Evolutionary conservation across 2,888 invertebrate species (phyloP), one percentile per base, ranked within the genome.

Genomic region (Petrolisthes cinctipes): DNA sequence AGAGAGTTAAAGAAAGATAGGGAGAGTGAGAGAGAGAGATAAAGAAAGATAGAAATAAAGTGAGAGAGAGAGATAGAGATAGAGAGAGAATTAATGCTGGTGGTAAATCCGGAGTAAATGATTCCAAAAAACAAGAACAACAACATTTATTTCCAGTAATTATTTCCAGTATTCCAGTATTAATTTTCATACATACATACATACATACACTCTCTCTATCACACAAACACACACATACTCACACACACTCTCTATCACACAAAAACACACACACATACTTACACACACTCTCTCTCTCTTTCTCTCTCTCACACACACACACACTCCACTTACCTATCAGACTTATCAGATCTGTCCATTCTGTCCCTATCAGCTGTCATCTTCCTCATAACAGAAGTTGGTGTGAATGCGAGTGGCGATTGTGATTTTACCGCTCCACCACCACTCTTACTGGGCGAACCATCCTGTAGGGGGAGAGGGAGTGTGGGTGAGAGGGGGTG

Each of bases 351-450:
- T 37, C 83, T 81, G 4, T 89, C 89, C 20, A 78, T 71, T 4
- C 89, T 85, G 23, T 89, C 89, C 20, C 83, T 78, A 92, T 97
- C 97, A 1, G 97, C 97, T 6, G 97, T 97, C 97, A 98, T 97
- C 94, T 98, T 98, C 90, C 97, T 95, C 92, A 98, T 94, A 90
- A 98, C 98, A 90, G 98, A 97, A 57, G 98, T 98, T 89, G 98
- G 98, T 0, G 97, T 98, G 93, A 98, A 98, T 51, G 97, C 96
- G 91, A 97, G 94, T 17, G 96, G 96, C 56, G 95, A 90, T 83
- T 90, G 90, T 51, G 89, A 90, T 83, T 90, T 90, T 4, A 83
- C 82, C 14, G 81, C 85, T 1, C 0, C 37, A 37, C 0, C 37
- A 37, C 0, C 2, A 75, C 85, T 80, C 82, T 90, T 90, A 61